phyloP scores from a whole-genome alignment of 2,888 invertebrate species.

The Branchellion lobata region DNA sequence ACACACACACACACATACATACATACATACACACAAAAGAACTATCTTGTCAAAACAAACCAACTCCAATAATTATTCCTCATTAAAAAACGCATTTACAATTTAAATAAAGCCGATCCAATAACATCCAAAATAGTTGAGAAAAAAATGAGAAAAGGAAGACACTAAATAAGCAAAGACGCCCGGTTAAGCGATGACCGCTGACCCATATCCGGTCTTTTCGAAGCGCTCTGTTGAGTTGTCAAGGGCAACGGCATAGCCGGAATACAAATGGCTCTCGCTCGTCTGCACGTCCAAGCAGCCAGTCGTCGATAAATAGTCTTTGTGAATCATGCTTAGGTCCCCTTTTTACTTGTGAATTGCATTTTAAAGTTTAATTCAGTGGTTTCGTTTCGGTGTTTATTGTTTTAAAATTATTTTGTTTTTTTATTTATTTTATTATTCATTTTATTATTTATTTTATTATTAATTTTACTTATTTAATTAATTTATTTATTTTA shows the following conservation, averaged over 20 bases:
- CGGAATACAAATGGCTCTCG: conserved; percentile 34
- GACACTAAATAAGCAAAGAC: conserved; percentile 20
- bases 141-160: background rate
- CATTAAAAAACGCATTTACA: too few species aligned
- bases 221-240: conserved; percentile 43
- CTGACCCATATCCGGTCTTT: conserved; percentile 23
- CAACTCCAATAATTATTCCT: background rate
- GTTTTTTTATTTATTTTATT: too few species aligned
- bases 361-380: too few species aligned
- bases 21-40: conserved; percentile 9
- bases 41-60: background rate
- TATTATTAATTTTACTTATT: background rate
- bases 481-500: background rate
- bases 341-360: background rate
- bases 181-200: conserved; percentile 33
- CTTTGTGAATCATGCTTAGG: background rate
- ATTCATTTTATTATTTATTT: too few species aligned
- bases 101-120: too few species aligned
- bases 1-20: conserved; percentile 8
- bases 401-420: too few species aligned
- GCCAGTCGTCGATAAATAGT: background rate
- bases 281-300: background rate
- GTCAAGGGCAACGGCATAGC: conserved; percentile 34
- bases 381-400: too few species aligned
- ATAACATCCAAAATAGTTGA: too few species aligned